A percentile compares a stretch with the other conserved stretches of the same genome.
These are phyloP conservation scores for Trissolcus brochymenae DNA, from an alignment of 2,888 invertebrate genomes.

Conservation along the genomic window DNA sequence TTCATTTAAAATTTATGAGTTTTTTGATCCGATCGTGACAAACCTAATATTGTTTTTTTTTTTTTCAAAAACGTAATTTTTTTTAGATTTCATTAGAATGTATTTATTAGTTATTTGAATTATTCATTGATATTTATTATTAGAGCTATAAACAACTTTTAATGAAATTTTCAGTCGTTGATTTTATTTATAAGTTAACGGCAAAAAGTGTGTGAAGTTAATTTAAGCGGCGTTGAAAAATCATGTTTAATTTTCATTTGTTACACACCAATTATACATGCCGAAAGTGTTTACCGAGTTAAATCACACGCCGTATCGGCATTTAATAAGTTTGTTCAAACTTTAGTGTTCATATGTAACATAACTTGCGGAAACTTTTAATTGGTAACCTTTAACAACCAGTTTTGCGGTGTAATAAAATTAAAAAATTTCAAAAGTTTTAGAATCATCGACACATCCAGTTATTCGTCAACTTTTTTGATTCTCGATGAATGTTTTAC, in stretches of 20 bases:
- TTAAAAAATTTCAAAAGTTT: conserved; percentile 12
- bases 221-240: conserved; percentile 4
- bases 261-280: conserved; percentile 12
- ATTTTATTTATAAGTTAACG: no score
- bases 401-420: conserved; percentile 26
- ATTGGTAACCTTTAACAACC: conserved; percentile 46
- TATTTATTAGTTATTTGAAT: no score
- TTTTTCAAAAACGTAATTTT: no score
- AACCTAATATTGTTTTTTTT: no score
- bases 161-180: no score
- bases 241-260: conserved; percentile 17
- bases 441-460: conserved; percentile 23
- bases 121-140: no score
- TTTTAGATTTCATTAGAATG: no score
- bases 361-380: conserved; percentile 37
- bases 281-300: conserved; percentile 25
- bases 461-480: conserved; percentile 23
- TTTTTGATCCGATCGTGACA: no score
- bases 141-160: no score
- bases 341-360: conserved; percentile 30
- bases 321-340: conserved; percentile 33
- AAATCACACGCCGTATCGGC: conserved; percentile 19
- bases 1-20: no score
- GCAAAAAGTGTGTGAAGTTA: no score
- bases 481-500: conserved; percentile 1